A percentile compares a stretch with the other conserved stretches of the same genome.
Evolutionary conservation across 2,113 vertebrate genomes (phyloP).

Genomic region (Albula goreensis): DNA sequence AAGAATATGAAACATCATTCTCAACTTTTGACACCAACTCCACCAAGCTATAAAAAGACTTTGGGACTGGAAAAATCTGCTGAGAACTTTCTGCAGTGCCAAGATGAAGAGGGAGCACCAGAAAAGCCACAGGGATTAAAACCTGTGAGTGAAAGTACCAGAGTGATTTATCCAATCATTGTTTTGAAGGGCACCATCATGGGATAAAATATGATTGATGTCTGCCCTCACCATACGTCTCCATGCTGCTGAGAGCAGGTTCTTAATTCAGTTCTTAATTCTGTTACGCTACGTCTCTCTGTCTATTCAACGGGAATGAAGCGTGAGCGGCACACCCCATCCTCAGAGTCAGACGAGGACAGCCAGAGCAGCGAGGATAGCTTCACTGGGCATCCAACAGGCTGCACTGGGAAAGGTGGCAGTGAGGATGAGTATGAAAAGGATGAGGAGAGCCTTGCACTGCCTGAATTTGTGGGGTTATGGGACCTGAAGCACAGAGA

Average conservation of each 20-base stretch:
- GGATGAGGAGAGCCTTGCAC: conserved; percentile 55
- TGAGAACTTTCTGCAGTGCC: conserved; percentile 55
- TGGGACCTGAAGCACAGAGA: conserved; percentile 62
- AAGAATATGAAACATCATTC: conserved; percentile 47
- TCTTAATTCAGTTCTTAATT: background rate
- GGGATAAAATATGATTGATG: background rate
- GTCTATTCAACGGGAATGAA: conserved; percentile 24
- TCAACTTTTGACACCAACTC: conserved; percentile 18
- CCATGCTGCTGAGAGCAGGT: background rate
- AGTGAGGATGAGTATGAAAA: conserved; percentile 39
- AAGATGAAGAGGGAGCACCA: conserved; percentile 43
- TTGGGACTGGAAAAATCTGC: conserved; percentile 28
- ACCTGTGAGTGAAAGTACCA: conserved; percentile 42
- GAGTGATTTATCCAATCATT: background rate
- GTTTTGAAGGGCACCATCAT: background rate
- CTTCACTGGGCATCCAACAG: conserved; percentile 24
- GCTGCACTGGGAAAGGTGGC: background rate
- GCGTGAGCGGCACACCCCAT: background rate
- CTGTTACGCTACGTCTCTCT: background rate
- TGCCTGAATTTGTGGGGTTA: conserved; percentile 82
- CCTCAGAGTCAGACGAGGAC: conserved; percentile 37
- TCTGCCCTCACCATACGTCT: background rate
- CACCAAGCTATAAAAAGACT: background rate
- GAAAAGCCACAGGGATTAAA: conserved; percentile 19
- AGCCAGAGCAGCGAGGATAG: background rate